These are phyloP conservation scores for Neomorphus geoffroyi DNA, from an alignment of 2,797 vertebrate genomes.

Conservation along the genomic window DNA sequence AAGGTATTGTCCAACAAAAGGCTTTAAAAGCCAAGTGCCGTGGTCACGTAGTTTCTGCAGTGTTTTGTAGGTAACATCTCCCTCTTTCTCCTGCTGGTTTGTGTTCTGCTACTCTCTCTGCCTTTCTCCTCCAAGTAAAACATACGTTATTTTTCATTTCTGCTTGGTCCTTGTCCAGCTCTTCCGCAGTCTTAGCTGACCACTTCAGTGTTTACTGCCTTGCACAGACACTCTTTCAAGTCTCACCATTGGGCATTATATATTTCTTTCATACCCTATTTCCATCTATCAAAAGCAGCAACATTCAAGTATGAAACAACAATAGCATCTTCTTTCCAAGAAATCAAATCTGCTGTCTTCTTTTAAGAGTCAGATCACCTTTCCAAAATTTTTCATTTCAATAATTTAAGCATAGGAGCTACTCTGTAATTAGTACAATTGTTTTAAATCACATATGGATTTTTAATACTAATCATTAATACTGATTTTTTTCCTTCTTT, in stretches of 20 bases:
- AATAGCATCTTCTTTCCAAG: not conserved
- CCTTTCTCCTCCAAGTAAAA: not conserved
- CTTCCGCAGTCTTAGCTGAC: not conserved
- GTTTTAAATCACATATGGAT: not conserved
- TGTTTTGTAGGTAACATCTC: not conserved
- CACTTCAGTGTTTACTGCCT: not conserved
- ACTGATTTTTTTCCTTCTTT: not conserved
- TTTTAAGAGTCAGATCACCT: not conserved
- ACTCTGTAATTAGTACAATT: not conserved
- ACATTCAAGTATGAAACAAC: not conserved
- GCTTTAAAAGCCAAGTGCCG: not conserved
- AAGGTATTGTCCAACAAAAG: not conserved
- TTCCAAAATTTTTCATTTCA: not conserved
- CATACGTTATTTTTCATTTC: not conserved
- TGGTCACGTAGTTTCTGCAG: not conserved
- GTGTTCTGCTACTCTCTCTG: not conserved
- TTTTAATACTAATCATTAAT: not conserved
- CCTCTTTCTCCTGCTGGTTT: not conserved
- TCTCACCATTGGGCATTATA: not conserved
- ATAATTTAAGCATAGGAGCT: not conserved
- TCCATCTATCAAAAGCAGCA: not conserved
- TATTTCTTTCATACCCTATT: not conserved
- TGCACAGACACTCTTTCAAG: not conserved
- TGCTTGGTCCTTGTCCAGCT: constrained; percentile 5
- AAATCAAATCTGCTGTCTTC: not conserved